Base-by-base conservation (phyloP, 2,113 vertebrate species). In the Rhea pennata region DNA sequence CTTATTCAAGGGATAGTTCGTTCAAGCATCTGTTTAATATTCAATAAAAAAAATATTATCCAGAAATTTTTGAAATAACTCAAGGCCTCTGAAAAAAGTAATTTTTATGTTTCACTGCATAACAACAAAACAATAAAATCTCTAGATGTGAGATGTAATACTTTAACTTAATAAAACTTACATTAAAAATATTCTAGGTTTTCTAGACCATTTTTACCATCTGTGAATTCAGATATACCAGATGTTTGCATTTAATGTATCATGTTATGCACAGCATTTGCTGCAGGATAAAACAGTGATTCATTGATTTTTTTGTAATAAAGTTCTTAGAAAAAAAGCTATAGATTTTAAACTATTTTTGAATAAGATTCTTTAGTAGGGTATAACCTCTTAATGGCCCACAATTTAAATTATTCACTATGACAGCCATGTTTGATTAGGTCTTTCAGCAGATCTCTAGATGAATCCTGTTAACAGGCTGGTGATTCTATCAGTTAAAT, bases 211-310 rank as follows among this genome's bases (percentile, higher is more conserved):
- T 74, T 48, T 58, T 83, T 87, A 84, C 87, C 90, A 93, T 84
- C 81, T 95, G 87, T 95, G 83, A 92, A 88, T 93, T 94, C 86
- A 92, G 62, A 84, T 82, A 77, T 50, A 88, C 70, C 81, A 95
- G 77, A 81, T 91, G 88, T 91, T 88, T 90, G 39, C 21, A 67
- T 53, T 73, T 90, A 94, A 96, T 81, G 31, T 59, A 95, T 94
- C 62, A 80, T 70, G 72, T 64, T 91, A 71, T 75, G 10, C 31
- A 94, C 65, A 89, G 51, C 58, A 69, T 94, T 93, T 96, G 69
- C 88, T 95, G 56, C 40, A 92, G 72, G 54, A 84, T 46, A 92
- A 76, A 94, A 81, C 40, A 92, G 65, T 66, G 16, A 95, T 96
- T 94, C 88, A 96, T 74, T 95, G 93, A 87, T 56, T 93, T 56